Percentiles rank a stretch among this genome's conserved stretches.
phyloP scores from a whole-genome alignment of 2,888 invertebrate species.

The Thysanoteuthis rhombus region DNA sequence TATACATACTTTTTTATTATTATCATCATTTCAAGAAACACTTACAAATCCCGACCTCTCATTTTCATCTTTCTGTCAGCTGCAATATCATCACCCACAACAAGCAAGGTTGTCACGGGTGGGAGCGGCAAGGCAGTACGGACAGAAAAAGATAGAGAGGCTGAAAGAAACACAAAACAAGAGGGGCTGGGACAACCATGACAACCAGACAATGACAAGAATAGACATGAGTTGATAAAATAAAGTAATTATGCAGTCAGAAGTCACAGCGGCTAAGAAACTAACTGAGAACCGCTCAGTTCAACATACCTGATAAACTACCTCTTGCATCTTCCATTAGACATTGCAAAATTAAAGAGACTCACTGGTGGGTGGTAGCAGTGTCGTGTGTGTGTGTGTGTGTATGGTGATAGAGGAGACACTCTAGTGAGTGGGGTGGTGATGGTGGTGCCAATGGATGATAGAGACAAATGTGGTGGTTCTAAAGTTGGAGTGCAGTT shows the following conservation, averaged over 20 bases:
- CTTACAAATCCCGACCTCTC: too few relatives aligned
- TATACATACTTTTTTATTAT: too few relatives aligned
- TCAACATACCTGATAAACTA: slow-evolving; percentile 24
- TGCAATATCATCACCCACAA: background rate
- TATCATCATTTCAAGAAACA: too few relatives aligned
- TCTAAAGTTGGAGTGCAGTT: background rate
- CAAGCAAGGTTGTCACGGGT: background rate
- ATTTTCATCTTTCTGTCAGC: background rate
- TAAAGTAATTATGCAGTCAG: background rate
- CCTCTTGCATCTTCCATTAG: slow-evolving; percentile 31
- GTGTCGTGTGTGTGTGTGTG: background rate
- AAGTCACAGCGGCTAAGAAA: background rate
- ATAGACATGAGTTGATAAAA: too few relatives aligned
- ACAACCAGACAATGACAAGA: background rate
- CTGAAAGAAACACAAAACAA: background rate
- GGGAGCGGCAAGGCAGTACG: background rate
- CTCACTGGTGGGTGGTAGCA: background rate
- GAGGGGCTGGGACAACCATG: background rate
- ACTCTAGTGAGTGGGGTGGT: background rate
- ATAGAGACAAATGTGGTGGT: background rate
- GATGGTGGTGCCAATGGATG: background rate
- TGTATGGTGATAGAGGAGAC: background rate
- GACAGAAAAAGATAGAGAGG: background rate
- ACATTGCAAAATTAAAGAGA: slow-evolving; percentile 28
- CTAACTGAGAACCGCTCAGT: background rate